Conservation (phyloP, 2,888 invertebrate genomes). For the Caenorhabditis afra region DNA sequence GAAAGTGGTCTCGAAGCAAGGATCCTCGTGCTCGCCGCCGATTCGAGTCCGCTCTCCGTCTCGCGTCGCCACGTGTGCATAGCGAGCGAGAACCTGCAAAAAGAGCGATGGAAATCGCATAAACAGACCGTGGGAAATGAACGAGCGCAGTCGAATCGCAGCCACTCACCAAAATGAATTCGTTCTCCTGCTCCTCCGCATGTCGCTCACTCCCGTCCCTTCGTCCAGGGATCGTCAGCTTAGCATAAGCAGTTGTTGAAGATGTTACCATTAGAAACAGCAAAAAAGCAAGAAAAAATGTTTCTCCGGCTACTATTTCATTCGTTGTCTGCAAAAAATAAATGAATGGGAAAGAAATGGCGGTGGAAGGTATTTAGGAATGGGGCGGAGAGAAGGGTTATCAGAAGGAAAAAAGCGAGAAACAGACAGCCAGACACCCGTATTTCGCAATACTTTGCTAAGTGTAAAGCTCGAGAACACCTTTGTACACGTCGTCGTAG, state of each 20-base stretch:
- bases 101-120: neutral
- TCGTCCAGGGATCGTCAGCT: too few relatives aligned
- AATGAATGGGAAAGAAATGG: constrained; percentile 7
- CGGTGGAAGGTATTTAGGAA: too few relatives aligned
- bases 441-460: constrained; percentile 2
- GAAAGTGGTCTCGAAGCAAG: constrained; percentile 14
- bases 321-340: too few relatives aligned
- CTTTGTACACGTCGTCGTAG: too few relatives aligned
- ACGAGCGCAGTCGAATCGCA: neutral
- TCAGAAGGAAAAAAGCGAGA: neutral
- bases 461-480: neutral
- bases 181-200: too few relatives aligned
- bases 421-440: constrained; percentile 9
- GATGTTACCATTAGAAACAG: too few relatives aligned
- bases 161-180: too few relatives aligned
- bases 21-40: constrained; percentile 17
- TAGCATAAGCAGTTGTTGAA: too few relatives aligned
- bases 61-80: neutral
- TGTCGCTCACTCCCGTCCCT: too few relatives aligned
- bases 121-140: neutral
- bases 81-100: neutral
- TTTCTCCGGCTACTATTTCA: too few relatives aligned
- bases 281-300: too few relatives aligned
- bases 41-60: constrained; percentile 22
- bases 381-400: neutral